Conservation (phyloP, 2,113 vertebrate species). For the Haliaeetus leucogaster region DNA sequence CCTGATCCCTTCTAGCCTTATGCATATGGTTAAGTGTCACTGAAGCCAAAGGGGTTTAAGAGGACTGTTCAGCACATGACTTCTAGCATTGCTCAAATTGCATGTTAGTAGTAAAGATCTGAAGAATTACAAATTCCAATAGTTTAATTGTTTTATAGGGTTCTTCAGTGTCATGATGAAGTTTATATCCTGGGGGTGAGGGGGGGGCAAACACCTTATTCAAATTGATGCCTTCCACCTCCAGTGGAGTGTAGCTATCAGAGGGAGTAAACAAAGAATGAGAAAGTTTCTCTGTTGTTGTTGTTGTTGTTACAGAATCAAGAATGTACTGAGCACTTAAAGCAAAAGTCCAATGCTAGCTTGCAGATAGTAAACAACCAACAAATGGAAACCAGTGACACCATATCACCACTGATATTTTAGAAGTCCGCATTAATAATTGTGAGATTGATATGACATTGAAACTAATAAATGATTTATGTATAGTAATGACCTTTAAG, state of each 20-base stretch:
- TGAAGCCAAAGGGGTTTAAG: background rate
- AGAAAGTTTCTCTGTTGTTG: background rate
- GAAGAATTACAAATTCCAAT: background rate
- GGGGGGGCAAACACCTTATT: background rate
- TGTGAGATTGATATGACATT: background rate
- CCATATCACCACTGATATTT: background rate
- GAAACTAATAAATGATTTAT: background rate
- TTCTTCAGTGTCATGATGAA: background rate
- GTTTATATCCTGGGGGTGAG: background rate
- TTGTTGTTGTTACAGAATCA: background rate
- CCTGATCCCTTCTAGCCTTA: background rate
- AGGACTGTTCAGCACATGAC: background rate
- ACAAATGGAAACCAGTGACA: background rate
- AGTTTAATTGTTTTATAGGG: background rate
- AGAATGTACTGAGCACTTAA: background rate
- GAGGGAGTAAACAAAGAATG: background rate
- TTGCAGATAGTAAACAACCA: background rate
- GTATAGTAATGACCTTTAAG: background rate
- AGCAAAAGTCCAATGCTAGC: background rate
- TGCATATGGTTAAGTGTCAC: background rate
- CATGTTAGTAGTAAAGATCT: background rate
- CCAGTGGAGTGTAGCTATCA: background rate
- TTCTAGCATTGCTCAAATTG: background rate
- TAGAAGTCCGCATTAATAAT: background rate
- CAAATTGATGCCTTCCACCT: background rate